Percentiles rank a stretch among this genome's conserved stretches.
Evolutionary conservation across 2,888 invertebrate species (phyloP).

Genomic region (Lepetodrilus schrolli): DNA sequence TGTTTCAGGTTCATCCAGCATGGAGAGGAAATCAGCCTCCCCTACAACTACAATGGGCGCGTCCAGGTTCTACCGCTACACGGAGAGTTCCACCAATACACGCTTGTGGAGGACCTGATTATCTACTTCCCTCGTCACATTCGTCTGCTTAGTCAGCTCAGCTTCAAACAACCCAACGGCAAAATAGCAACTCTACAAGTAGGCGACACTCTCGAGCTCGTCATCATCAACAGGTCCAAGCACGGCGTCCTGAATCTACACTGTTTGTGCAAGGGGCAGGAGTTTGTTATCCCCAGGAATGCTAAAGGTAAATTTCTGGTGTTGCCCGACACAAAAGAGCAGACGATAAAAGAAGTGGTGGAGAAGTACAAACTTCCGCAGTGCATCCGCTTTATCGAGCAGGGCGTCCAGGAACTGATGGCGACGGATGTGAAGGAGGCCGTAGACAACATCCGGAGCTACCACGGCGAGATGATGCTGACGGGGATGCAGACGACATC

Average conservation of each 20-base stretch:
- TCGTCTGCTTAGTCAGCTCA: not conserved
- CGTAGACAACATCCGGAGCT: not conserved
- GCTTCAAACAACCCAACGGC: not conserved
- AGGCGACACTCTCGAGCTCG: constrained; percentile 5
- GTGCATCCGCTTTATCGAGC: constrained; percentile 21
- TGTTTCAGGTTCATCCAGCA: not conserved
- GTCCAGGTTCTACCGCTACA: constrained; percentile 17
- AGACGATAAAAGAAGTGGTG: constrained; percentile 20
- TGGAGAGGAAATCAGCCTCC: not conserved
- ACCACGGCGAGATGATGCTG: constrained; percentile 15
- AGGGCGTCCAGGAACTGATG: not conserved
- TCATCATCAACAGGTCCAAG: not conserved
- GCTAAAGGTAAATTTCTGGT: not conserved
- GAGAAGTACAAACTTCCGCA: constrained; percentile 26
- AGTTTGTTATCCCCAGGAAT: not conserved
- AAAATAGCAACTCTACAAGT: not conserved
- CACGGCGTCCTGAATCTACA: not conserved
- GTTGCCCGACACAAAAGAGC: not conserved
- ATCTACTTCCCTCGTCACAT: constrained; percentile 22
- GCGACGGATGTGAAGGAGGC: constrained; percentile 28
- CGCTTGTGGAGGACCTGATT: not conserved
- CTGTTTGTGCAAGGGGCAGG: not conserved
- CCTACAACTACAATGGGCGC: constrained; percentile 1
- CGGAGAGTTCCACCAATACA: constrained; percentile 9
- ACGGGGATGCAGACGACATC: not conserved